Evolutionary conservation across 2,113 vertebrate genomes (phyloP).

Genomic region (Chloebia gouldiae): DNA sequence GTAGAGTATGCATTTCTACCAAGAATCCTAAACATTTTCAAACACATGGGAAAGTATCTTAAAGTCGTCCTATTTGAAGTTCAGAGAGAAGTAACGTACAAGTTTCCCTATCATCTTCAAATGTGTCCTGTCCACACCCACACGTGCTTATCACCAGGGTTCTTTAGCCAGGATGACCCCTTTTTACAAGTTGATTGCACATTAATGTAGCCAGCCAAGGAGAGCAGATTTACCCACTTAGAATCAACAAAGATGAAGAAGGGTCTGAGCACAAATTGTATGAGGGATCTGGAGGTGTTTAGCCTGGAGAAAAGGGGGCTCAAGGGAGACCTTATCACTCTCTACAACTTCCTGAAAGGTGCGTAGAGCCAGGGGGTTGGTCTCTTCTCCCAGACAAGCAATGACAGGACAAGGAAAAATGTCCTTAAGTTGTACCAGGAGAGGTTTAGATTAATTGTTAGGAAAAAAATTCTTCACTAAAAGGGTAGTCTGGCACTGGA

Average conservation of each 20-base stretch:
- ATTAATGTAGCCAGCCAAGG: neutral
- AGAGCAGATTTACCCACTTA: neutral
- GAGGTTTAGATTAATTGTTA: neutral
- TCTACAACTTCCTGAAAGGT: neutral
- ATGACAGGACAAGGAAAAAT: neutral
- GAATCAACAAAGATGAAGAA: neutral
- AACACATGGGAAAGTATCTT: neutral
- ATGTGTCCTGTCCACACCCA: neutral
- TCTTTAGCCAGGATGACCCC: neutral
- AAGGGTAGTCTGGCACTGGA: neutral
- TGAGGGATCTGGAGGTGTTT: neutral
- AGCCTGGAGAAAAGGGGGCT: neutral
- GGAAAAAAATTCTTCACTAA: neutral
- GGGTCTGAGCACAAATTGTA: neutral
- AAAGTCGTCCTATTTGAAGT: neutral
- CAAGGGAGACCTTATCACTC: neutral
- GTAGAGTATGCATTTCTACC: neutral
- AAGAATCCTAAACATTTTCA: neutral
- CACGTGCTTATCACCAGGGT: neutral
- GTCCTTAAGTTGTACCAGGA: neutral
- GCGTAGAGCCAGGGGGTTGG: accelerated
- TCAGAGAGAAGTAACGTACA: neutral
- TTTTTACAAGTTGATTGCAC: neutral
- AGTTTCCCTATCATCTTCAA: neutral
- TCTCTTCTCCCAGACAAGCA: neutral